Evolutionary conservation across 2,797 vertebrate species (phyloP).

Genomic region (Lacerta bilineata): DNA sequence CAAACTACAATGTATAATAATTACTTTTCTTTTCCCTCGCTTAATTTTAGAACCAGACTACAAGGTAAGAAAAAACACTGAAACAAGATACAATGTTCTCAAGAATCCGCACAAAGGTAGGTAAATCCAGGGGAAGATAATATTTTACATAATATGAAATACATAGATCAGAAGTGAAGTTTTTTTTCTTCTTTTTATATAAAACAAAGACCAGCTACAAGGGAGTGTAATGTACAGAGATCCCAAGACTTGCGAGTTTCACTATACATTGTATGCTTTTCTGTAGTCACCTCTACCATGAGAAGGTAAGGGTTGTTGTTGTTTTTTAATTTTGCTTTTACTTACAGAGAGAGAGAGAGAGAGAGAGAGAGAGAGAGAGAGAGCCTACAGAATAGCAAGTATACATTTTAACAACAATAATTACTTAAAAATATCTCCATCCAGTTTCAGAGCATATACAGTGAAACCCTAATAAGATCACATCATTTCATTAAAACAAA

Average conservation of each 20-base stretch:
- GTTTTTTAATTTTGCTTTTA: conserved; percentile 69
- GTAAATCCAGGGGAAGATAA: conserved; percentile 91
- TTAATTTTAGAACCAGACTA: conserved; percentile 87
- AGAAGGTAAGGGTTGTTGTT: conserved; percentile 70
- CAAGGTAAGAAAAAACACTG: conserved; percentile 89
- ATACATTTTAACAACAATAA: conserved; percentile 77
- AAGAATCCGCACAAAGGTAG: conserved; percentile 87
- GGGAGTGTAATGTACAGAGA: conserved; percentile 93
- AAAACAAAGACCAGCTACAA: conserved; percentile 89
- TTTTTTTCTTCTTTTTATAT: conserved; percentile 57
- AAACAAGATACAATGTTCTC: conserved; percentile 90
- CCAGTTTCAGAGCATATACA: conserved; percentile 79
- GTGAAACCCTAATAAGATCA: conserved; percentile 74
- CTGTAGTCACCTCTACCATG: conserved; percentile 60
- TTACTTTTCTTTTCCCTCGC: conserved; percentile 82
- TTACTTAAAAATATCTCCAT: conserved; percentile 80
- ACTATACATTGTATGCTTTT: conserved; percentile 51
- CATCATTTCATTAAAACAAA: conserved; percentile 63
- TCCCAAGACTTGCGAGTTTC: conserved; percentile 78
- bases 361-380: conserved; percentile 61
- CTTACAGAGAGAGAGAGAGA: conserved; percentile 70
- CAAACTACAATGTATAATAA: conserved; percentile 89
- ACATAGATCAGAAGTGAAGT: conserved; percentile 90
- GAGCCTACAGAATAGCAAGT: conserved; percentile 79
- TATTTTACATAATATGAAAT: conserved; percentile 90